A percentile compares a stretch with the other conserved stretches of the same genome.
phyloP scores from a whole-genome alignment of 2,113 vertebrate species.

The Diadophis punctatus region DNA sequence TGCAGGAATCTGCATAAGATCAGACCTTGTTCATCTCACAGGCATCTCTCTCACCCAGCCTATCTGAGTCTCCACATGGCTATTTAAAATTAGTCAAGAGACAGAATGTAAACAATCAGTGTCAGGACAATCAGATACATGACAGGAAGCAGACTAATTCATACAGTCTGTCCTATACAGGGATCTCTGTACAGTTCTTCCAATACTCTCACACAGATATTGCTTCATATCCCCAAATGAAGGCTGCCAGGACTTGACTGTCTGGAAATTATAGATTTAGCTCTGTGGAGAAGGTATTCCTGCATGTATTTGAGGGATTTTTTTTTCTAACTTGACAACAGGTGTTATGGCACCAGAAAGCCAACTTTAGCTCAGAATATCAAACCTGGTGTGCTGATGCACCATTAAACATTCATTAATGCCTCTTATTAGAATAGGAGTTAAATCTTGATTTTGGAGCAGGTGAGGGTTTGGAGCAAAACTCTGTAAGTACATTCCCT shows the following conservation, averaged over 20 bases:
- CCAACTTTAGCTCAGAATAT: neutral
- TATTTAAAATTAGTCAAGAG: constrained; percentile 58
- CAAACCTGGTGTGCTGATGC: neutral
- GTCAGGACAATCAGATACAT: neutral
- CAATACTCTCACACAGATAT: neutral
- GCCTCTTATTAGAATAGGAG: neutral
- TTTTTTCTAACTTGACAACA: neutral
- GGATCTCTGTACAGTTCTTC: neutral
- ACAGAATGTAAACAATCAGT: constrained; percentile 59
- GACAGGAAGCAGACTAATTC: constrained; percentile 3
- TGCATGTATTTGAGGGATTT: neutral
- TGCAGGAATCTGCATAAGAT: neutral
- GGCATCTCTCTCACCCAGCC: neutral
- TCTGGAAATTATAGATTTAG: neutral
- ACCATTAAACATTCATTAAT: neutral
- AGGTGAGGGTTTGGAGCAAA: neutral
- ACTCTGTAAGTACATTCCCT: neutral
- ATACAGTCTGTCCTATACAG: neutral
- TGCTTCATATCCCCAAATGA: neutral
- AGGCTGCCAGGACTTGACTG: neutral
- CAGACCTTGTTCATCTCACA: neutral
- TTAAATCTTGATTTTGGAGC: neutral
- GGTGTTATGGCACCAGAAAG: neutral
- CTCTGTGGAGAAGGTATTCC: neutral
- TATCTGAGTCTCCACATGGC: constrained; percentile 46